Evolutionary conservation across 2,888 invertebrate genomes (phyloP).

Genomic region (Scaeva pyrastri): DNA sequence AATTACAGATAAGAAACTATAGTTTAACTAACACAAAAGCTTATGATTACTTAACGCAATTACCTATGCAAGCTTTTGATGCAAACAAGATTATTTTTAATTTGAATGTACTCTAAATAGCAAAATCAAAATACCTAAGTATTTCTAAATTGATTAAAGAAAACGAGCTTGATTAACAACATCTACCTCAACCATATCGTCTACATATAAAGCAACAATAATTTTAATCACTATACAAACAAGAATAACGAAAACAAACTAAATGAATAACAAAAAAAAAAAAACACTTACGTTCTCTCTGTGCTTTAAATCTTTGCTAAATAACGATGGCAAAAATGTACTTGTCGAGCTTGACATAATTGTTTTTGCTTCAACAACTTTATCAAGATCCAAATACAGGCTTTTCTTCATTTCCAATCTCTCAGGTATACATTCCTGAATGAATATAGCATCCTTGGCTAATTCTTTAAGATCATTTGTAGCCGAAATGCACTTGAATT

Average conservation of each 20-base stretch:
- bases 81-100: neutral
- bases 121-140: neutral
- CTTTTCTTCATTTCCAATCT: conserved; percentile 92
- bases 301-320: conserved; percentile 92
- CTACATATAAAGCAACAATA: neutral
- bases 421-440: conserved; percentile 98
- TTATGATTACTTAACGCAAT: too few species aligned
- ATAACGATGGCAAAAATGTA: conserved; percentile 94
- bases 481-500: conserved; percentile 91
- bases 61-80: too few species aligned
- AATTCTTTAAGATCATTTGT: conserved; percentile 88
- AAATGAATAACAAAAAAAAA: neutral
- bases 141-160: neutral
- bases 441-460: conserved; percentile 90
- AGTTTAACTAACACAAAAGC: too few species aligned
- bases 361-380: conserved; percentile 89
- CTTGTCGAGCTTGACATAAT: conserved; percentile 97
- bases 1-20: too few species aligned
- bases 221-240: neutral
- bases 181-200: neutral
- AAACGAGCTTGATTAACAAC: neutral
- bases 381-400: conserved; percentile 91
- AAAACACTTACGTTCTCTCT: conserved; percentile 85
- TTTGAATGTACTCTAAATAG: neutral
- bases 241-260: neutral